These are phyloP conservation scores for Globodera rostochiensis DNA, from an alignment of 1,140 invertebrate genomes.

Conservation along the genomic window DNA sequence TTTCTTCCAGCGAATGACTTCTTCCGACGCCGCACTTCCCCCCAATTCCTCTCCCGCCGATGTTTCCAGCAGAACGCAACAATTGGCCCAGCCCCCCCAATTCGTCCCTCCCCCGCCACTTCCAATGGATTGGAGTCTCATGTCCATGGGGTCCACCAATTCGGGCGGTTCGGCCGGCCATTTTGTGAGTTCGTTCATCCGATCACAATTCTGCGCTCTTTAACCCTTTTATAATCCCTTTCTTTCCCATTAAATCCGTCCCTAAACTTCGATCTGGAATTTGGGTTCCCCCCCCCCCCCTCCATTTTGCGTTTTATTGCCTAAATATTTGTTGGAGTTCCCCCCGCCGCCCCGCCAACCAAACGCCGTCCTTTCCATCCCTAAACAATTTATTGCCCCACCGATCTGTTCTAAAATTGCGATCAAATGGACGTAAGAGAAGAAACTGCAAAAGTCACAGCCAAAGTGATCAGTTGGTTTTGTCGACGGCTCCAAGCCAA, in stretches of 20 bases:
- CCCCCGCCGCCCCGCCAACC: too few species aligned
- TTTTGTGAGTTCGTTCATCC: slow-evolving; percentile 23
- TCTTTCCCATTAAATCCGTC: too few species aligned
- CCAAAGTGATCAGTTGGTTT: too few species aligned
- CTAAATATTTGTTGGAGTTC: background rate
- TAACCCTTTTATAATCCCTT: too few species aligned
- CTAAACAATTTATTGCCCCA: too few species aligned
- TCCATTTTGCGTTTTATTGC: background rate
- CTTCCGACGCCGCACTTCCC: slow-evolving; percentile 3
- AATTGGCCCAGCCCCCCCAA: background rate
- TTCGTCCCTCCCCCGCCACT: background rate
- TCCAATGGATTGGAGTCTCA: slow-evolving; percentile 37
- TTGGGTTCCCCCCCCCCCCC: too few species aligned
- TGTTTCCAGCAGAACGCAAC: background rate
- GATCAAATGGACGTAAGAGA: too few species aligned
- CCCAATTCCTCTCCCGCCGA: background rate
- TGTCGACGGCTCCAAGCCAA: too few species aligned
- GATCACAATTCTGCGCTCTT: background rate
- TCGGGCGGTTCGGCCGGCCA: slow-evolving; percentile 26
- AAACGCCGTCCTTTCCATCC: too few species aligned
- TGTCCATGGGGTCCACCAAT: slow-evolving; percentile 35
- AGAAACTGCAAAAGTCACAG: too few species aligned
- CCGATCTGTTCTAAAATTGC: too few species aligned
- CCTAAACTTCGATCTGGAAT: too few species aligned
- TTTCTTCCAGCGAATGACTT: background rate